Conservation (phyloP, 2,888 invertebrate species). For the Diloba caeruleocephala region DNA sequence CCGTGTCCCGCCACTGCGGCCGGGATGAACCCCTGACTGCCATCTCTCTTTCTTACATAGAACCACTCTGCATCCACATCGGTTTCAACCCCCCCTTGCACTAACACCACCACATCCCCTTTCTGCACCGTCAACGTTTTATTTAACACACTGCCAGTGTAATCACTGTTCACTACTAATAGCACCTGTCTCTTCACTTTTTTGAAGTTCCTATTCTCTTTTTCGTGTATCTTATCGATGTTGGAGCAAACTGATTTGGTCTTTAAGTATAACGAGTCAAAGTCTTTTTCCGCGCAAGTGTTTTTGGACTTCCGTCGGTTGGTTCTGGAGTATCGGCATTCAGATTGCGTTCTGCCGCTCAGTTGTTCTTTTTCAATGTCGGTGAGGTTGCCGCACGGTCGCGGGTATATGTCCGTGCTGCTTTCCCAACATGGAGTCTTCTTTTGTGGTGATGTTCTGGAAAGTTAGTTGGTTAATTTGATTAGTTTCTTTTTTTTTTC, state of each 20-base stretch:
- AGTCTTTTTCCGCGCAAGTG: slow-evolving; percentile 91
- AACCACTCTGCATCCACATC: slow-evolving; percentile 93
- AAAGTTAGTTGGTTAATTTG: slow-evolving; percentile 39
- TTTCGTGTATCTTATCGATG: slow-evolving; percentile 68
- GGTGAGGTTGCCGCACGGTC: slow-evolving; percentile 94
- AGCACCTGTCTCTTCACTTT: slow-evolving; percentile 90
- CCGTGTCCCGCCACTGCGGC: slow-evolving; percentile 94
- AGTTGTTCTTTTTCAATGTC: slow-evolving; percentile 93
- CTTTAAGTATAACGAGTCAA: slow-evolving; percentile 92
- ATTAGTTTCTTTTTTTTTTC: no score
- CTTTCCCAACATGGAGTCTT: slow-evolving; percentile 94
- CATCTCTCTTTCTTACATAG: slow-evolving; percentile 92
- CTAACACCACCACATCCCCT: slow-evolving; percentile 93
- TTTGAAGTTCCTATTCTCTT: slow-evolving; percentile 60
- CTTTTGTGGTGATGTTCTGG: slow-evolving; percentile 85
- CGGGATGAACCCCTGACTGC: slow-evolving; percentile 93
- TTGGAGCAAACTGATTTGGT: slow-evolving; percentile 82
- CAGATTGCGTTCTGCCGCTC: slow-evolving; percentile 91
- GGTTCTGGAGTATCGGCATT: slow-evolving; percentile 89
- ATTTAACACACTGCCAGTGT: slow-evolving; percentile 87
- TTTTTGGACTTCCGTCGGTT: slow-evolving; percentile 69
- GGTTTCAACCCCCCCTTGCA: slow-evolving; percentile 79
- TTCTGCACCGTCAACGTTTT: slow-evolving; percentile 91
- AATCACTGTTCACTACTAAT: slow-evolving; percentile 92
- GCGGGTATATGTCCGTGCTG: slow-evolving; percentile 94